Evolutionary conservation across 2,888 invertebrate genomes (phyloP), one percentile per base, ranked within the genome.

Genomic region (Ferdinandea cuprea): DNA sequence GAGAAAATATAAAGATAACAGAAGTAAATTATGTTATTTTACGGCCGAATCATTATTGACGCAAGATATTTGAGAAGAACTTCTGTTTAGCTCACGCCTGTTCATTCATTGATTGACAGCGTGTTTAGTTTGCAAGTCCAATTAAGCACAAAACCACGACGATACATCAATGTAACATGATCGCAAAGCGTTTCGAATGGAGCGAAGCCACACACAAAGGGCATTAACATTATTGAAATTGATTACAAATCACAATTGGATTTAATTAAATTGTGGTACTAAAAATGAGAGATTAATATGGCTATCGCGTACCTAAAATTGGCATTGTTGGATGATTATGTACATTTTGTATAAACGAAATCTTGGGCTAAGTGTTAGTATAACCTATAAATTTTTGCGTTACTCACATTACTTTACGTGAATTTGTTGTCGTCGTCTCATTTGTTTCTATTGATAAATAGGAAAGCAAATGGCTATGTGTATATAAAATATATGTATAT

Each of bases 91-190:
- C 56, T n/a, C n/a, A 7, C 19, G 8, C 4, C 7, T 25, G 4
- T 37, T 40, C 7, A 15, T 2, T 25, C n/a, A 15, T 21, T 56
- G 9, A 56, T 25, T 25, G 15, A 4, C n/a, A 13, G n/a, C 15
- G 28, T 32, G 37, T 56, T 28, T 37, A 37, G 61, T 17, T 17
- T 32, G 46, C 5, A n/a, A n/a, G n/a, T 25, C 46, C 19, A 69
- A 48, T 46, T 69, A n/a, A 46, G 37, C 25, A 28, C n/a, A 48
- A 48, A 48, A 56, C 56, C 68, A 15, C 56, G 56, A 3, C 32
- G 1, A 32, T 15, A 25, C n/a, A 35, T 19, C 15, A 13, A 13
- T 21, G 17, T 17, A 21, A 5, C 25, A 25, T 5, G 25, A 25
- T 25, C 25, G 5, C 25, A 25, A 5, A 25, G 25, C 25, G 25